Evolutionary conservation across 1,140 invertebrate species (phyloP).

Genomic region (Saccostrea cuccullata): DNA sequence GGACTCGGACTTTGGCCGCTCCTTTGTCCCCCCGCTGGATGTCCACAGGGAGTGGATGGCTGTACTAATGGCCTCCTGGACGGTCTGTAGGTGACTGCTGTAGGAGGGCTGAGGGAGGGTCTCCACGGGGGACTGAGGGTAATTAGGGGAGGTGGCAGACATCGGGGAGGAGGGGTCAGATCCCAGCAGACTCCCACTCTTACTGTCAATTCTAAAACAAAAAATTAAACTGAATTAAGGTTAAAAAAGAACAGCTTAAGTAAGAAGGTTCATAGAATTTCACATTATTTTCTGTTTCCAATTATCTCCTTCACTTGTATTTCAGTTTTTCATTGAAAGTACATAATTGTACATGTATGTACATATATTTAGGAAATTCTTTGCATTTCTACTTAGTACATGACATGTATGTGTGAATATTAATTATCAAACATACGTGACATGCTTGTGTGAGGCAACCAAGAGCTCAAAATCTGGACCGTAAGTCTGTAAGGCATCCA

Average conservation of each 20-base stretch:
- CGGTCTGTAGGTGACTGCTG: conserved; percentile 60
- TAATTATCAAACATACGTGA: conserved; percentile 83
- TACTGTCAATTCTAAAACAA: conserved; percentile 90
- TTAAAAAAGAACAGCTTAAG: not conserved
- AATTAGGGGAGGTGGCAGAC: conserved; percentile 84
- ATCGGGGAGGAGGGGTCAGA: conserved; percentile 93
- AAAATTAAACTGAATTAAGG: not conserved
- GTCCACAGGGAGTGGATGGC: conserved; percentile 62
- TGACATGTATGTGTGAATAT: not conserved
- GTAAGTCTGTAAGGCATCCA: conserved; percentile 96
- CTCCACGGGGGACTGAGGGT: conserved; percentile 69
- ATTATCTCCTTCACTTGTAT: not conserved
- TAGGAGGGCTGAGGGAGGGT: conserved; percentile 45
- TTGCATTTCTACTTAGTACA: too few relatives aligned
- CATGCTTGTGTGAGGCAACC: conserved; percentile 95
- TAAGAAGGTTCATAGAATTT: too few relatives aligned
- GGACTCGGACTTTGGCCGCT: not conserved
- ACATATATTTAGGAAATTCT: not conserved
- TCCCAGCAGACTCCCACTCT: conserved; percentile 93
- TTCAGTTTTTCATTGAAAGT: too few relatives aligned
- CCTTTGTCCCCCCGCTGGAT: not conserved
- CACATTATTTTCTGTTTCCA: not conserved
- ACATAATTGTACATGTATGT: not conserved
- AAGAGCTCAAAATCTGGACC: conserved; percentile 96
- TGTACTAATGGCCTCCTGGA: conserved; percentile 69